Base-by-base conservation (phyloP, 2,113 vertebrate genomes). In the Romanogobio albipinnatus region DNA sequence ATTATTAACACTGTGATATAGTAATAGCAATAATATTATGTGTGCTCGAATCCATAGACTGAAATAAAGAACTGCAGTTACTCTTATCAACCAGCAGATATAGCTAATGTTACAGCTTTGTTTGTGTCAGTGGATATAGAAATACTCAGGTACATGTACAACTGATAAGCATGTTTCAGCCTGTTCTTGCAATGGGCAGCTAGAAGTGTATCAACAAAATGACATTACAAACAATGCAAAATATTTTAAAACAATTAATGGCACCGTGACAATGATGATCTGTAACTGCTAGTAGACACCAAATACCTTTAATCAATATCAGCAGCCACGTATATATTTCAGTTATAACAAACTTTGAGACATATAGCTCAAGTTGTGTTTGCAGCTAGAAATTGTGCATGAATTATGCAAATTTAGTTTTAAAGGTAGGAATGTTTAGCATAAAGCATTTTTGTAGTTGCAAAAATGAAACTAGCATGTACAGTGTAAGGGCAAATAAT, bases 1-100 rank as follows among this genome's bases (percentile, higher is more conserved):
- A 22, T 76, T 29, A 76, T 76, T 51, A 53, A 51, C 24, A 76
- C 24, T 53, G 73, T 75, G 49, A 76, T 53, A 49, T 53, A 76
- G 22, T 13, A 29, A 76, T 33, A 76, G 24, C 24, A 76, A n/a
- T 5, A 76, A n/a, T 5, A 19, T 53, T 74, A 19, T 53, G 47
- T 76, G 6, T 26, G 73, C 73, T 53, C 53, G 56, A 76, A 58
- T 22, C 4, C 8, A 45, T 45, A 51, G 3, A 26, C 75, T 45
- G 13, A 53, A 78, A 19, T 7, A 15, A 26, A 62, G 5, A 56
- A n/a, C 24, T 74, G 36, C 71, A 39, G 49, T 85, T 71, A 26
- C 49, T 70, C 39, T n/a, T 19, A 10, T 39, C 58, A 39, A 79
- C 81, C 87, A 88, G 87, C 68, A 88, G 84, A 59, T 78, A 75